These are phyloP conservation scores for Dendrophyllia cribrosa DNA, from an alignment of 64 coral and sea anemone genomes.

Conservation along the genomic window DNA sequence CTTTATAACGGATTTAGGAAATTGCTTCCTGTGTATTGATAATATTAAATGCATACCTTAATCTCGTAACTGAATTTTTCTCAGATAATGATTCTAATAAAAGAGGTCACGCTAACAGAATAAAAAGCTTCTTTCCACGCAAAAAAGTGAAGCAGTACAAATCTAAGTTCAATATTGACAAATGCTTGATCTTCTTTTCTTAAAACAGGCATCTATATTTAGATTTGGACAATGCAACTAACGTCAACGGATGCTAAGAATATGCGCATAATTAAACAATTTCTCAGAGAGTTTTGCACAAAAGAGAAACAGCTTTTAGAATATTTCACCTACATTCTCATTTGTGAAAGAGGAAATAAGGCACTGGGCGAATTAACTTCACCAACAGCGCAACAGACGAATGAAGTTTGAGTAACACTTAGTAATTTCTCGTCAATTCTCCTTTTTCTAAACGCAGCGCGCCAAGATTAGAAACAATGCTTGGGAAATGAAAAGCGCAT, in stretches of 20 bases:
- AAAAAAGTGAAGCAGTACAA: too few relatives aligned
- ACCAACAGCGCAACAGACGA: neutral
- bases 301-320: neutral
- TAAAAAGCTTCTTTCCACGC: too few relatives aligned
- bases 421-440: neutral
- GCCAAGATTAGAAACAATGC: neutral
- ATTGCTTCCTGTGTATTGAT: neutral
- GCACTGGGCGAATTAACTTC: neutral
- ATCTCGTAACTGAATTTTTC: neutral
- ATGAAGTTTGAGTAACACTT: neutral
- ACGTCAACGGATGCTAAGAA: slow-evolving; percentile 23
- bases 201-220: neutral
- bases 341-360: neutral
- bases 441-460: too few relatives aligned
- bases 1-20: neutral
- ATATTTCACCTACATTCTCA: neutral
- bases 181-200: neutral
- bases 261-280: neutral
- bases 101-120: too few relatives aligned
- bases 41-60: too few relatives aligned
- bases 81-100: too few relatives aligned
- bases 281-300: neutral
- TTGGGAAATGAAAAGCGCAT: neutral
- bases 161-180: neutral
- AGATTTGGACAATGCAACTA: neutral